Evolutionary conservation across 1,140 invertebrate species (phyloP).

Genomic region (Drosophila obscura): DNA sequence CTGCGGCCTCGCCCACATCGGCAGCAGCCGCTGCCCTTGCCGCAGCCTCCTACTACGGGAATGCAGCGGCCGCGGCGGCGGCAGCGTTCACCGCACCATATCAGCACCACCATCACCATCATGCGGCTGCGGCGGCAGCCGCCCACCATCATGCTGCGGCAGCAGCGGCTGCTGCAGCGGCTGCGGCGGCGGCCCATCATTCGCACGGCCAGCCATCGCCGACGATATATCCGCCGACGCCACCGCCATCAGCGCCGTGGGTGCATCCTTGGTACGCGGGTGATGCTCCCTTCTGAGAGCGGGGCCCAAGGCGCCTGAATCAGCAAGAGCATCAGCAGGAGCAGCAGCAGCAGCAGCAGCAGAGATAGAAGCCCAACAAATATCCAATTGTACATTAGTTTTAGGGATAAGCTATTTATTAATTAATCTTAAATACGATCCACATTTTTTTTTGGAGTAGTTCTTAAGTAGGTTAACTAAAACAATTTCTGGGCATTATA

Average conservation of each 20-base stretch:
- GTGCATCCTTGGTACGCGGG: constrained; percentile 84
- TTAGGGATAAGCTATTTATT: constrained; percentile 34
- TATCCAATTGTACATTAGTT: constrained; percentile 32
- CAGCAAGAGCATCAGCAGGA: background rate
- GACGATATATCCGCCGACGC: constrained; percentile 83
- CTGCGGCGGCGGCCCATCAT: constrained; percentile 61
- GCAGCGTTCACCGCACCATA: constrained; percentile 53
- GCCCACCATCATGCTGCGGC: constrained; percentile 50
- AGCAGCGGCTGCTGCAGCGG: constrained; percentile 60
- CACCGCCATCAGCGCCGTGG: constrained; percentile 83
- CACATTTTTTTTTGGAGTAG: constrained; percentile 43
- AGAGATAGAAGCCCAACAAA: background rate
- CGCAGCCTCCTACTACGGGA: constrained; percentile 59
- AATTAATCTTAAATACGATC: constrained; percentile 3
- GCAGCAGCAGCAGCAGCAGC: background rate
- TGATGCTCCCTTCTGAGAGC: constrained; percentile 69
- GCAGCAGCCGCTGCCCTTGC: constrained; percentile 61
- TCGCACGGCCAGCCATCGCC: constrained; percentile 80
- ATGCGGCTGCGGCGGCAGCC: constrained; percentile 25
- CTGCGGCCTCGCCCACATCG: constrained; percentile 48
- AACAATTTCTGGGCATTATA: constrained; percentile 72
- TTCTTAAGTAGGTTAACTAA: constrained; percentile 70
- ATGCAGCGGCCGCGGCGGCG: constrained; percentile 50
- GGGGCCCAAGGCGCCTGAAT: background rate
- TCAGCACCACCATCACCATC: constrained; percentile 42